phyloP scores from a whole-genome alignment of 1,140 invertebrate species.

The Coenobita brevimanus region DNA sequence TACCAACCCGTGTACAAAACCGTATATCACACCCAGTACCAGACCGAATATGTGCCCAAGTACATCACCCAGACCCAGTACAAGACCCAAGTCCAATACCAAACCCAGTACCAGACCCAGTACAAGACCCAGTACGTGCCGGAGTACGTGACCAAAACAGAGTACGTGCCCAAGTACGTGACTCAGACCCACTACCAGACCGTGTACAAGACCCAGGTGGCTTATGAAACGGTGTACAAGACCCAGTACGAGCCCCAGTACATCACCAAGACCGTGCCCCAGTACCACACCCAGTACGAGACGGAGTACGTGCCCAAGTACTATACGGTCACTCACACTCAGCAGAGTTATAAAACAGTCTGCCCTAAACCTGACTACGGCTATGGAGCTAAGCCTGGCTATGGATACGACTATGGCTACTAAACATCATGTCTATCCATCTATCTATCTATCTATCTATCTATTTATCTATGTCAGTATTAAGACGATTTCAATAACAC shows the following conservation, averaged over 20 bases:
- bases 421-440: no score
- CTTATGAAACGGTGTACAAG: no score
- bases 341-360: no score
- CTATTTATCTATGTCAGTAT: no score
- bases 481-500: no score
- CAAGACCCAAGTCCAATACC: constrained; percentile 36
- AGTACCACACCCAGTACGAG: neutral
- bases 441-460: no score
- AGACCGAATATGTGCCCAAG: constrained; percentile 48
- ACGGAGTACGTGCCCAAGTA: neutral
- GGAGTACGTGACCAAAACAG: neutral
- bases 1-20: constrained; percentile 60
- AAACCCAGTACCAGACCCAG: no score
- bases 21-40: constrained; percentile 44
- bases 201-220: neutral
- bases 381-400: no score
- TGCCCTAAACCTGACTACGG: no score
- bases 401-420: no score
- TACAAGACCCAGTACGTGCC: neutral
- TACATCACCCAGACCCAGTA: constrained; percentile 43
- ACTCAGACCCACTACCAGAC: neutral
- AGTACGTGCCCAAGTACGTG: neutral
- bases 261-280: neutral
- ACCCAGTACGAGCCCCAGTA: neutral
- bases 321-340: no score